Conservation (phyloP, 2,797 vertebrate genomes). For the Arvicola amphibius region DNA sequence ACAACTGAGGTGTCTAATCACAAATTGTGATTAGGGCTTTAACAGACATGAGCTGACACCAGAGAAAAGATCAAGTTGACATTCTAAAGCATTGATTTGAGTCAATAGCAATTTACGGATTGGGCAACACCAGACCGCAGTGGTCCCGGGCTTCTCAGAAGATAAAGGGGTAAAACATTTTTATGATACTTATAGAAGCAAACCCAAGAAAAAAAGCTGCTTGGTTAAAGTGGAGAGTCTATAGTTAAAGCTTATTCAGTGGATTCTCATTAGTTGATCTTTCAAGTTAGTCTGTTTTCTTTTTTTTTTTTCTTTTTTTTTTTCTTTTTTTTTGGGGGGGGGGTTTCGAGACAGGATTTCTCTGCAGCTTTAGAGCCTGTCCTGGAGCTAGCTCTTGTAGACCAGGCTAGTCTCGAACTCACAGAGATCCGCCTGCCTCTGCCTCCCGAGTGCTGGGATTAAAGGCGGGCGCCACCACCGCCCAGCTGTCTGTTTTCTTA, state of each 20-base stretch:
- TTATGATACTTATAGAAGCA: not conserved
- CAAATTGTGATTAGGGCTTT: not conserved
- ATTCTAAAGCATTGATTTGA: not conserved
- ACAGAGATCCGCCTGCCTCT: too few species aligned
- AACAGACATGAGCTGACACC: not conserved
- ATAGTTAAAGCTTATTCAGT: not conserved
- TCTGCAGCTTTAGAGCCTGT: too few species aligned
- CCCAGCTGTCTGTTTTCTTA: too few species aligned
- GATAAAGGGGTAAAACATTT: not conserved
- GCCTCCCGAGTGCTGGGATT: too few species aligned
- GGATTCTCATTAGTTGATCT: not conserved
- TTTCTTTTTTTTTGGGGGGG: too few species aligned
- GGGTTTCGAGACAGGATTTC: too few species aligned
- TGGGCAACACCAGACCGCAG: not conserved
- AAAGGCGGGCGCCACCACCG: too few species aligned
- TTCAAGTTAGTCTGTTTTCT: not conserved
- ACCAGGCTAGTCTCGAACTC: too few species aligned
- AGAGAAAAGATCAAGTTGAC: not conserved
- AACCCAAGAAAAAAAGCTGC: not conserved
- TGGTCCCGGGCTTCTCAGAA: not conserved
- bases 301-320: too few species aligned
- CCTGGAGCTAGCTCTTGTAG: too few species aligned
- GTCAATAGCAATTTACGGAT: not conserved
- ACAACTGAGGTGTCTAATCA: not conserved
- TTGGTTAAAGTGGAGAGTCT: not conserved